Base-by-base conservation (phyloP, 2,113 vertebrate species). In the Gymnocephalus cernua region DNA sequence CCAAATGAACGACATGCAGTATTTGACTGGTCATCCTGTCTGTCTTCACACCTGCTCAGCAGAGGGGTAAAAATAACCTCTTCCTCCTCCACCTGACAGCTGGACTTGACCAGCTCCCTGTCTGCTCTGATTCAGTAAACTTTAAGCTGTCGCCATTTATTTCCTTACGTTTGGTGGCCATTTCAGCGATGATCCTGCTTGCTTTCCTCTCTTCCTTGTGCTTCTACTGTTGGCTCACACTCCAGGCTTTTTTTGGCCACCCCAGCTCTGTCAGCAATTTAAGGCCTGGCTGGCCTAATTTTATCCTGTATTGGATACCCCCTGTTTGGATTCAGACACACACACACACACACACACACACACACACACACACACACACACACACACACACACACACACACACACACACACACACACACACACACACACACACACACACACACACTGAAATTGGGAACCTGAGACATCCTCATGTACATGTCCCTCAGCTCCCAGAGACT, bases 161-260 rank as follows among this genome's bases (percentile, higher is more conserved):
- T 88, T 91, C 61, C 94, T 95, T 95, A 95, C 95, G 88, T 95
- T 95, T 94, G 88, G 87, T 86, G 89, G 95, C 94, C 94, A 95
- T 95, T 90, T 93, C 90, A 76, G 87, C 84, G 50, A 86, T 44
- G 80, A 61, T 92, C 83, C 85, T 75, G 67, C 84, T 87, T 74
- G 84, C 84, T 84, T 78, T 74, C 71, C 85, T 87, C 83, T 86
- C 76, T 78, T 89, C 85, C 91, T 81, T 83, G 72, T 11, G 53
- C 88, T 76, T 70, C 84, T 87, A 81, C 77, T 56, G 90, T 59
- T 83, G 77, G 88, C 86, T 76, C 79, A 38, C 84, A 77, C 83
- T 53, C 57, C 67, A 77, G 83, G 93, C 95, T 95, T 94, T 95
- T 95, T 96, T 95, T 95, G 94, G 94, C 91, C 72, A 50, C 85